phyloP scores from a whole-genome alignment of 2,888 invertebrate genomes.

The Cataglyphis rosenhaueri region DNA sequence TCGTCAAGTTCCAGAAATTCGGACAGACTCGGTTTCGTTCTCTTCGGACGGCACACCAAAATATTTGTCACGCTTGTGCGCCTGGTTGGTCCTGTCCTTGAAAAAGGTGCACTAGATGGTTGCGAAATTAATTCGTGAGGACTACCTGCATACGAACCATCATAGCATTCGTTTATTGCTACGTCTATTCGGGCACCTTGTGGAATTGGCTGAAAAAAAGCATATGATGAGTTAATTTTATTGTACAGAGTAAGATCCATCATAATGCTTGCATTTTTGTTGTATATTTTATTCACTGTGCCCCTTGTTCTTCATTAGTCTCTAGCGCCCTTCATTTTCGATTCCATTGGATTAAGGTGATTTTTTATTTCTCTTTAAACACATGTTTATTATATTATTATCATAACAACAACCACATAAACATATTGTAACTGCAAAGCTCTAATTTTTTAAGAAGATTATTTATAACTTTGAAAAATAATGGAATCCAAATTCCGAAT shows the following conservation, averaged over 20 bases:
- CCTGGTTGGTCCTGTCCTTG: constrained; percentile 90
- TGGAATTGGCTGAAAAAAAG: constrained; percentile 88
- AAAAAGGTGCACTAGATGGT: constrained; percentile 90
- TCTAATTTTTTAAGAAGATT: background rate
- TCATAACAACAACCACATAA: background rate
- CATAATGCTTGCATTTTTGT: too few species aligned
- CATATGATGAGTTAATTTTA: background rate
- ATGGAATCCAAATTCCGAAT: background rate
- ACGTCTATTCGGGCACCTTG: constrained; percentile 96
- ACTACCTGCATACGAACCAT: constrained; percentile 97
- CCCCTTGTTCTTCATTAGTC: background rate
- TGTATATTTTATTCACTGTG: too few species aligned
- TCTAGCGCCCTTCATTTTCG: background rate
- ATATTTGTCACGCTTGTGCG: constrained; percentile 92
- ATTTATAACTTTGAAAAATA: background rate
- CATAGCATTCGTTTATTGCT: constrained; percentile 97
- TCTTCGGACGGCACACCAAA: constrained; percentile 91
- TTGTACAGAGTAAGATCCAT: too few species aligned
- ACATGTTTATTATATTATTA: background rate
- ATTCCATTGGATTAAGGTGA: background rate
- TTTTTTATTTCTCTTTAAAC: background rate
- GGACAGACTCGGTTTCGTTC: constrained; percentile 90
- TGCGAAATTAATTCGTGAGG: constrained; percentile 94
- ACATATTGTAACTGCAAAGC: background rate
- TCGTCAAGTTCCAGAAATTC: constrained; percentile 96